Base-by-base conservation (phyloP, 1,140 invertebrate species). In the Diorhabda carinulata region DNA sequence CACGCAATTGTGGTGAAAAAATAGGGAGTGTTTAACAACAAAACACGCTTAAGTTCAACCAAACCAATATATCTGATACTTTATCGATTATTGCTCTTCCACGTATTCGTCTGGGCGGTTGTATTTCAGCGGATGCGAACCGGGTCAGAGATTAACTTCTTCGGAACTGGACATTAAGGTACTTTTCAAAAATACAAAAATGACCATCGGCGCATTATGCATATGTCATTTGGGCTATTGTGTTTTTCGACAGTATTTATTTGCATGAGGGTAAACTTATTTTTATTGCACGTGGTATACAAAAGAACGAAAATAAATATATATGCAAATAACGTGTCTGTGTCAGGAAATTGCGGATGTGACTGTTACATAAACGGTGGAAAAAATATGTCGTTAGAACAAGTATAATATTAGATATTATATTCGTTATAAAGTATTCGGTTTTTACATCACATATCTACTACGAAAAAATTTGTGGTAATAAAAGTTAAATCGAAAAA, bases 181-280 rank as follows among this genome's bases (percentile, higher is more conserved):
- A 42, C 58, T 60, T 66, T 66, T 41, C 56, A 60, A 66, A 66
- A 66, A 66, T 66, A 66, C 65, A 57, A 66, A 66, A 66, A 66
- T 66, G 65, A 66, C 65, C 65, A 66, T 66, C 65, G 57, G 7
- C 9, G 57, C 41, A 58, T 66, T 56, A 57, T 56, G 43, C 47
- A 41, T 43, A 56, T 25, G 63, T 65, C 63, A 66, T 40, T 25
- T 42, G 10, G n/a, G 57, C 41, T 52, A 10, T 43, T 66, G 52
- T 45, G 52, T 7, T 10, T n/a, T 4, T 7, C n/a, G 5, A 65
- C 43, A 8, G 9, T 65, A 65, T 65, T 65, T 65, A 65, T 65
- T 65, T 65, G 63, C 63, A 65, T 65, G 44, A 42, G 43, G 57
- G 57, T 66, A 56, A 66, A 40, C 43, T 66, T 66, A 66, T 66